These are phyloP conservation scores for Meandrusa payeni DNA, from an alignment of 2,888 invertebrate genomes.

Conservation along the genomic window DNA sequence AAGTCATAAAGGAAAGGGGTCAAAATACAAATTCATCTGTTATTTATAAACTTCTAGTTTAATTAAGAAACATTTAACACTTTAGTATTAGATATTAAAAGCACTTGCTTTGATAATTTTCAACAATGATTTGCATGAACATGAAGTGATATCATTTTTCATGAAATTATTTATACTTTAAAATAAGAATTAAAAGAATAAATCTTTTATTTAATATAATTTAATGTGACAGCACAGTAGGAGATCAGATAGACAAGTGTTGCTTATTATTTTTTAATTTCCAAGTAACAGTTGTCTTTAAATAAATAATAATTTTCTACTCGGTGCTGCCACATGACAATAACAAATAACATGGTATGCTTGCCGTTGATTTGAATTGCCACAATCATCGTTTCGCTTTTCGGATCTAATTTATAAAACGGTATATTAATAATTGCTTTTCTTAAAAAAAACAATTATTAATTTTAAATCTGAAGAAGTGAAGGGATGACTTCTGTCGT, in stretches of 20 bases:
- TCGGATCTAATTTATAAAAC: no score
- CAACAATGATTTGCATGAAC: constrained; percentile 5
- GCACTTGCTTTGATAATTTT: constrained; percentile 5
- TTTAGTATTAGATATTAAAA: neutral
- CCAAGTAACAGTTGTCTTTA: constrained; percentile 26
- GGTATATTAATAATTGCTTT: no score
- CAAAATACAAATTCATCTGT: no score
- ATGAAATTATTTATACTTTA: no score
- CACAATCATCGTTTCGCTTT: constrained; percentile 72
- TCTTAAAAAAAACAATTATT: constrained; percentile 35
- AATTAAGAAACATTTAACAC: no score
- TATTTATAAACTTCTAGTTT: no score
- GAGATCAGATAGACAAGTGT: constrained; percentile 69
- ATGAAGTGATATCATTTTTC: neutral
- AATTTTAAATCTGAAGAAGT: constrained; percentile 48
- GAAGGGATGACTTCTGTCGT: constrained; percentile 61
- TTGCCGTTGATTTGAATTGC: constrained; percentile 78
- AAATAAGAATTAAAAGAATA: no score
- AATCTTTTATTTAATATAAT: no score
- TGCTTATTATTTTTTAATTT: constrained; percentile 44
- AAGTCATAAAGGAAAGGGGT: no score
- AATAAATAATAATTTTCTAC: constrained; percentile 50
- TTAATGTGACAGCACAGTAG: constrained; percentile 73
- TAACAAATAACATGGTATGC: constrained; percentile 68
- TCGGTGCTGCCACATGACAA: constrained; percentile 66